Base-by-base conservation (phyloP, 1,140 invertebrate genomes). In the Palaemon carinicauda region DNA sequence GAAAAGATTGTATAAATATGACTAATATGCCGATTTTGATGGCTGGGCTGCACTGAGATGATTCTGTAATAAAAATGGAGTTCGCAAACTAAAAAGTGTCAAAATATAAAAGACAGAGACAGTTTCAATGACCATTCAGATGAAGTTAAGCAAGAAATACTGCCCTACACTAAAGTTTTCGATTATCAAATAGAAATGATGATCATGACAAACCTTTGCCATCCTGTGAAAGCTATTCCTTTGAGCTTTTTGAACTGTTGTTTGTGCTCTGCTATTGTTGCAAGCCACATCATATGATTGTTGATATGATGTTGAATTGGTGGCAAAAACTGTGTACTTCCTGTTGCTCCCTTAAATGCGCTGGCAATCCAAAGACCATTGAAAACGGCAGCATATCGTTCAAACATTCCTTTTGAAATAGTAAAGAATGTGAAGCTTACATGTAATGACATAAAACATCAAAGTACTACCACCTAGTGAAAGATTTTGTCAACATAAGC, bases 261-360 rank as follows among this genome's bases (percentile, higher is more conserved):
- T n/a, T 79, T 71, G 31, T 87, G 52, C 24, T 87, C 83, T 60
- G 82, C 51, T 15, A 89, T 29, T 52, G 71, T 51, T 51, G 31
- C 75, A 33, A 88, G 54, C 89, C 89, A 89, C 14, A 78, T 87
- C 53, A 89, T 56, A 24, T 88, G 81, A 71, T 89, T 89, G 41
- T 88, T 87, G 53, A 89, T 88, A 86, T 93, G 92, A 88, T 93
- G 93, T 74, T 92, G 91, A 19, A 93, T 87, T 88, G 93, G 92
- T 83, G 92, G 92, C 19, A 90, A 88, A 65, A 93, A 88, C 71
- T 90, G 88, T 10, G 88, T 89, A 81, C 56, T 90, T 31, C 91
- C 91, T 54, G 90, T 91, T n/a, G 92, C 91, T 65, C 91, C 94
- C 91, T 94, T 94, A 89, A 93, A 94, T 19, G 94, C 93, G 91